phyloP scores from a whole-genome alignment of 92 coral and sea anemone species.

The Actinernus sp. region DNA sequence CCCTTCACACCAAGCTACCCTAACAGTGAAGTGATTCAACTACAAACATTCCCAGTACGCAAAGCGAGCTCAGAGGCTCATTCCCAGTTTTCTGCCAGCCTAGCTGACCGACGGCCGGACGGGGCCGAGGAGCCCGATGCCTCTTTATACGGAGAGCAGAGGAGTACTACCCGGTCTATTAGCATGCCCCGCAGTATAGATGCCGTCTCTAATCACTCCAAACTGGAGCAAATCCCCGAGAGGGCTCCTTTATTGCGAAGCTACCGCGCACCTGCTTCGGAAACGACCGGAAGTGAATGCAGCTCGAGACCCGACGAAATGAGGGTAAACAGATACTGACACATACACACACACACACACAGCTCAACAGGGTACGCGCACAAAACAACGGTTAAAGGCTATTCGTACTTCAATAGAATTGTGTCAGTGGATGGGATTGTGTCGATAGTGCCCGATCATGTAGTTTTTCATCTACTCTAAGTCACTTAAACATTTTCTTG shows the following conservation, averaged over 20 bases:
- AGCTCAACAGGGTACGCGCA: too few species aligned
- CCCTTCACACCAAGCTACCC: conserved; percentile 73
- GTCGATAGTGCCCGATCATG: too few species aligned
- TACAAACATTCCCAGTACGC: conserved; percentile 70
- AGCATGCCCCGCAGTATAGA: conserved; percentile 55
- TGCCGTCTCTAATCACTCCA: conserved; percentile 47
- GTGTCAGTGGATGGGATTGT: too few species aligned
- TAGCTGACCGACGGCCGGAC: conserved; percentile 97
- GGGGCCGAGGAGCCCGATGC: conserved; percentile 95
- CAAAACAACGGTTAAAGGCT: too few species aligned
- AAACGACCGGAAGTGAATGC: conserved; percentile 13
- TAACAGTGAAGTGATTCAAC: conserved; percentile 62
- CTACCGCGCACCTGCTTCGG: conserved; percentile 21
- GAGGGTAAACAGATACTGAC: background rate
- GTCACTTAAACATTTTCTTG: too few species aligned
- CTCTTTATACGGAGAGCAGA: conserved; percentile 60
- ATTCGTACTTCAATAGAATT: too few species aligned
- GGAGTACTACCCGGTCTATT: conserved; percentile 16
- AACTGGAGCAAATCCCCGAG: conserved; percentile 81
- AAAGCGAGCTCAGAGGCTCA: conserved; percentile 60
- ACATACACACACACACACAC: background rate
- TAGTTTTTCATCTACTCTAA: too few species aligned
- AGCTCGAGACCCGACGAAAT: conserved; percentile 48
- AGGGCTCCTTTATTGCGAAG: conserved; percentile 67
- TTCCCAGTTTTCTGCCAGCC: conserved; percentile 61